Evolutionary conservation across 2,113 vertebrate species (phyloP).

Genomic region (Anarrhichthys ocellatus): DNA sequence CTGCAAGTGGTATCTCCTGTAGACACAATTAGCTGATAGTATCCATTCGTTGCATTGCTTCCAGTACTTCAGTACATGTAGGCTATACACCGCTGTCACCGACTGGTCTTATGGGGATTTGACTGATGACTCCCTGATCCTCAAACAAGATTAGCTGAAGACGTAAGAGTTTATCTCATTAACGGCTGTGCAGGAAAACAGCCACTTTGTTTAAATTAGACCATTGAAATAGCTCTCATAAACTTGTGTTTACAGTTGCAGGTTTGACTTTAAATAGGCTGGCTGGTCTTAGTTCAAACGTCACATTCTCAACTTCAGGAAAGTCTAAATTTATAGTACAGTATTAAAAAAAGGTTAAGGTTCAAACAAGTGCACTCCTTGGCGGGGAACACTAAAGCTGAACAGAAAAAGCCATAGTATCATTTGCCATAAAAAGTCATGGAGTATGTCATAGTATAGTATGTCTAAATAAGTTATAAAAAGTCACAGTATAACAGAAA

Average conservation of each 20-base stretch:
- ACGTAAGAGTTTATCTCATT: slow-evolving; percentile 75
- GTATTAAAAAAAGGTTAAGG: background rate
- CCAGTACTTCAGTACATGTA: slow-evolving; percentile 2
- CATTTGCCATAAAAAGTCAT: background rate
- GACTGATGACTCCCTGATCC: slow-evolving; percentile 44
- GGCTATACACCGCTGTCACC: background rate
- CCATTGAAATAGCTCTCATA: background rate
- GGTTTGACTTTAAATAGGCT: background rate
- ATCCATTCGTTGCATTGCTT: background rate
- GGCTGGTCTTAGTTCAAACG: background rate
- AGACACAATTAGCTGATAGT: background rate
- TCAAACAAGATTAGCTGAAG: slow-evolving; percentile 71
- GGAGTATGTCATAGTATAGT: no score
- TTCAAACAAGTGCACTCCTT: background rate
- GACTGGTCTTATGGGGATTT: slow-evolving; percentile 62
- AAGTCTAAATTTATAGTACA: background rate
- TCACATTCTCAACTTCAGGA: background rate
- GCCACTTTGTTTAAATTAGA: slow-evolving; percentile 14
- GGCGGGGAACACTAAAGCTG: background rate
- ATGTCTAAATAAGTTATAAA: no score
- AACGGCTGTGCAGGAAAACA: slow-evolving; percentile 33
- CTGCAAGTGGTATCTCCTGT: slow-evolving; percentile 8
- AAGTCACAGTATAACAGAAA: no score
- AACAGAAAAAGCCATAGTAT: background rate
- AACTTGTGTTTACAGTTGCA: background rate